A percentile compares a stretch with the other conserved stretches of the same genome.
Evolutionary conservation across 2,113 vertebrate genomes (phyloP).

Genomic region (Zapus hudsonius): DNA sequence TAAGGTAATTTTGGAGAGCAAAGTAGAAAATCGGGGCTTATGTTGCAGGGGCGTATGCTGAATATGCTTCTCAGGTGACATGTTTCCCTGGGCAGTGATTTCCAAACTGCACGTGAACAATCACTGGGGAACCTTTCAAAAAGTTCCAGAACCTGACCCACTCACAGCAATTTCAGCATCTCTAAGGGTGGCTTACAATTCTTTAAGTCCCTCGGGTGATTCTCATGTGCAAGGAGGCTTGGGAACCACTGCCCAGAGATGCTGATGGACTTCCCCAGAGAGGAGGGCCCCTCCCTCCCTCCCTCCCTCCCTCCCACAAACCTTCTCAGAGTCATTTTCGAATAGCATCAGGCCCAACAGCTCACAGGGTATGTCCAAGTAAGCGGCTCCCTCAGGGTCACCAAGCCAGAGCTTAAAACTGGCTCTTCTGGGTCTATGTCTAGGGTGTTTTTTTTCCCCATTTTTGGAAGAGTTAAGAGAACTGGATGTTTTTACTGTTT

Average conservation of each 20-base stretch:
- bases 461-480: slow-evolving; percentile 10
- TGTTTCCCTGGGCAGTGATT: slow-evolving; percentile 2
- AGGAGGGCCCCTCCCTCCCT: background rate
- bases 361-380: background rate
- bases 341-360: slow-evolving; percentile 17
- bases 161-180: slow-evolving; percentile 19
- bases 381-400: background rate
- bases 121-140: slow-evolving; percentile 34
- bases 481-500: background rate
- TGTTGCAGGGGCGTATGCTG: background rate
- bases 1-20: slow-evolving; percentile 30
- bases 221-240: background rate
- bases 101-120: slow-evolving; percentile 23
- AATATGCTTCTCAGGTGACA: slow-evolving; percentile 20
- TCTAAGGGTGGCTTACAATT: background rate
- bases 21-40: background rate
- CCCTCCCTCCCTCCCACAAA: background rate
- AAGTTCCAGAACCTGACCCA: slow-evolving; percentile 39
- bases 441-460: background rate
- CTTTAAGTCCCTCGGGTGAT: background rate
- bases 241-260: slow-evolving; percentile 39
- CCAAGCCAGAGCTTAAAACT: background rate
- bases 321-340: slow-evolving; percentile 19
- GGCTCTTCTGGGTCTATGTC: background rate
- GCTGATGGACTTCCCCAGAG: slow-evolving; percentile 41